A percentile compares a stretch with the other conserved stretches of the same genome.
These are phyloP conservation scores for Xiphophorus birchmanni DNA, from an alignment of 2,797 vertebrate genomes.

Conservation along the genomic window DNA sequence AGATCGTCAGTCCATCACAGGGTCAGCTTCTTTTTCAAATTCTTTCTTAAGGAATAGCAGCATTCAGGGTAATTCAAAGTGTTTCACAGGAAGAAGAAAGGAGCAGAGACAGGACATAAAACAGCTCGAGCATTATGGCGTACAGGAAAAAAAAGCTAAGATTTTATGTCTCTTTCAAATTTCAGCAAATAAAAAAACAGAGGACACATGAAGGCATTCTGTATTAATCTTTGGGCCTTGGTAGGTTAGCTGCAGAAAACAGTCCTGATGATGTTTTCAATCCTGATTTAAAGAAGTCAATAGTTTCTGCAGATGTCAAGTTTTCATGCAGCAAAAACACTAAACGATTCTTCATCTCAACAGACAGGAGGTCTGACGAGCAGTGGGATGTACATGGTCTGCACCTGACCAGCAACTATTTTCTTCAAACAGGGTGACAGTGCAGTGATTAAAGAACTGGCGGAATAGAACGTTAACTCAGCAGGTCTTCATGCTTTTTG, in stretches of 20 bases:
- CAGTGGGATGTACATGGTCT: not conserved
- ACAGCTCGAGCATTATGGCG: rapidly evolving
- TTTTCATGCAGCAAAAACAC: not conserved
- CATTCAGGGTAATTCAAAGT: not conserved
- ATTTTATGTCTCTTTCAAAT: not conserved
- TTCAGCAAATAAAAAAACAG: not conserved
- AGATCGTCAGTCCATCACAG: not conserved
- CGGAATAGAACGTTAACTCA: not conserved
- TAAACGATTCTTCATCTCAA: not conserved
- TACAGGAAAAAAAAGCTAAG: not conserved
- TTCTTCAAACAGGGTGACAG: not conserved
- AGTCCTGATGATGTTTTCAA: not conserved
- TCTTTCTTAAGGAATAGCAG: not conserved
- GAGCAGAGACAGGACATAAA: not conserved
- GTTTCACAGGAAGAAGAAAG: not conserved
- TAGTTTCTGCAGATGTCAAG: not conserved
- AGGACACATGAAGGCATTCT: not conserved
- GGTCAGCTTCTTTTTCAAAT: not conserved
- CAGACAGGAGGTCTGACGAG: not conserved
- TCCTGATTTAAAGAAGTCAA: not conserved
- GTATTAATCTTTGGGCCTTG: not conserved
- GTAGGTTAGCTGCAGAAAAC: not conserved
- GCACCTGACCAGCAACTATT: not conserved
- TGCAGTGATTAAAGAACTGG: not conserved
- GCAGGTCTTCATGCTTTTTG: too few species aligned